phyloP scores from a whole-genome alignment of 2,797 vertebrate species.

The Cirrhinus molitorella region DNA sequence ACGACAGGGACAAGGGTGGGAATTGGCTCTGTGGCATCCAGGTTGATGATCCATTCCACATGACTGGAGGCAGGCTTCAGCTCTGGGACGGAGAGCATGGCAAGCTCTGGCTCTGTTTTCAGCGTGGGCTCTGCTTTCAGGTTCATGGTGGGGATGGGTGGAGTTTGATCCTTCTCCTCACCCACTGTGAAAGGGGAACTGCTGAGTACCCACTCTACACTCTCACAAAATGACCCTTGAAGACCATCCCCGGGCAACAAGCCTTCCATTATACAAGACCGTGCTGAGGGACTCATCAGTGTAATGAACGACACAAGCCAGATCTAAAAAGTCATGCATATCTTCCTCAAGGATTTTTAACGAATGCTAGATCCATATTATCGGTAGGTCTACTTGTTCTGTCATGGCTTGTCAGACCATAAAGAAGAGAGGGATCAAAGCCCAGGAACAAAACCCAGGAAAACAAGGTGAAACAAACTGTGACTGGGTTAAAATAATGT shows the following conservation, averaged over 20 bases:
- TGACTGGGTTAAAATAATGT: neutral
- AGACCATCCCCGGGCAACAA: too few species aligned
- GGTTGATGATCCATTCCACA: neutral
- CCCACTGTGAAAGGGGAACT: too few species aligned
- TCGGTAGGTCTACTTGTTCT: neutral
- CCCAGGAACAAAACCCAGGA: neutral
- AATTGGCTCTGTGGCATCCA: neutral
- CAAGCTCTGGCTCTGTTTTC: neutral
- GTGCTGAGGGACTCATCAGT: too few species aligned
- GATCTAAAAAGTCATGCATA: too few species aligned
- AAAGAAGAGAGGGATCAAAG: neutral
- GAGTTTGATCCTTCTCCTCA: too few species aligned
- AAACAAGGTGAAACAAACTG: neutral
- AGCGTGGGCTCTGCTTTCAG: too few species aligned
- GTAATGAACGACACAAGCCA: too few species aligned
- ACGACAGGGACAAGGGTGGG: neutral
- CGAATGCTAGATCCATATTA: neutral
- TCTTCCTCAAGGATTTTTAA: neutral
- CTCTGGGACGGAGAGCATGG: neutral
- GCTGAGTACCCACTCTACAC: too few species aligned
- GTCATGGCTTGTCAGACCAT: neutral
- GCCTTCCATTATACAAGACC: too few species aligned
- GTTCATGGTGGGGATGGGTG: too few species aligned
- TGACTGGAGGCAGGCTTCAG: too few species aligned
- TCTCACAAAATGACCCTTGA: too few species aligned